A percentile compares a stretch with the other conserved stretches of the same genome.
Conservation (phyloP, 2,888 invertebrate species). For the Hecatera dysodea region DNA sequence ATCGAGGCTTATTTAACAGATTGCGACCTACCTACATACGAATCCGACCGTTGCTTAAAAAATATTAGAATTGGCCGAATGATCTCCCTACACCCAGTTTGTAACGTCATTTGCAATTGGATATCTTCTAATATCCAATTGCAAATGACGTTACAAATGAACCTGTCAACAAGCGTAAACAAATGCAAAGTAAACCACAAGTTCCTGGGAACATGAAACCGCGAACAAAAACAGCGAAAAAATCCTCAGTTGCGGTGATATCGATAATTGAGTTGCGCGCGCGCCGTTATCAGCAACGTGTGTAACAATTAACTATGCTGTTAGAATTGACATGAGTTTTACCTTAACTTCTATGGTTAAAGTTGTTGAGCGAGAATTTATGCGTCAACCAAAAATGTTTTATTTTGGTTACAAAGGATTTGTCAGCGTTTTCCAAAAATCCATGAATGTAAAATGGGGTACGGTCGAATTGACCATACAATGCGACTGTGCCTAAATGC, state of each 20-base stretch:
- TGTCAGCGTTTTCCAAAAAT: neutral
- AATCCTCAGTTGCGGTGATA: constrained; percentile 60
- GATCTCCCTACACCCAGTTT: neutral
- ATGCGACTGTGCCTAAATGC: too few species aligned
- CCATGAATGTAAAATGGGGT: neutral
- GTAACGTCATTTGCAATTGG: neutral
- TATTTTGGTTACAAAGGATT: neutral
- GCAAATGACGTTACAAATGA: constrained; percentile 9
- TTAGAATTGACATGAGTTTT: constrained; percentile 58
- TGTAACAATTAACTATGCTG: constrained; percentile 68
- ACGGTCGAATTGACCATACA: neutral
- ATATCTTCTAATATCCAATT: neutral
- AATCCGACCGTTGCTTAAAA: too few species aligned
- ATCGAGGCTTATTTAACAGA: too few species aligned
- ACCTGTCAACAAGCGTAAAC: constrained; percentile 28
- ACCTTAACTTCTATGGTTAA: constrained; percentile 24
- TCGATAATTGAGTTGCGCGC: constrained; percentile 67
- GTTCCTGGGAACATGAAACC: constrained; percentile 51
- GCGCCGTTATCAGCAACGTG: constrained; percentile 66
- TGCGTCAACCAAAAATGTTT: constrained; percentile 1
- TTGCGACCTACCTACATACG: too few species aligned
- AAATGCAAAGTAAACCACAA: constrained; percentile 35
- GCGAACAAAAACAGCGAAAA: constrained; percentile 57
- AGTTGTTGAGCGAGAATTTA: constrained; percentile 21
- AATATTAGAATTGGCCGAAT: too few species aligned